phyloP scores from a whole-genome alignment of 2,888 invertebrate species.

The Bombyx huttoni region DNA sequence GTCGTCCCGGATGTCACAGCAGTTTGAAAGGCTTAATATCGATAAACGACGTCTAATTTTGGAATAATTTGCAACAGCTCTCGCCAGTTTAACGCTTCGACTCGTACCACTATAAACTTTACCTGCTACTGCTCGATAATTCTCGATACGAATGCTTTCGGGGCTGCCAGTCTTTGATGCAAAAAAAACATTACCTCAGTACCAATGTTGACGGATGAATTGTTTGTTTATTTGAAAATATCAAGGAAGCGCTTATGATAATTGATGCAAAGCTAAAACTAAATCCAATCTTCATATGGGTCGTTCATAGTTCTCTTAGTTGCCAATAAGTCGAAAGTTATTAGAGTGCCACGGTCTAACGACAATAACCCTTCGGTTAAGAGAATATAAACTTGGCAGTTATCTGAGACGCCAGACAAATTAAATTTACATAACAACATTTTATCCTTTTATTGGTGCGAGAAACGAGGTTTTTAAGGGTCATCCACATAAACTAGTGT shows the following conservation, averaged over 20 bases:
- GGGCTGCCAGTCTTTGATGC: background rate
- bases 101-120: slow-evolving; percentile 39
- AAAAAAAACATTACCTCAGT: too few species aligned
- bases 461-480: background rate
- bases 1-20: slow-evolving; percentile 59
- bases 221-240: too few species aligned
- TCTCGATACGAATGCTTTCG: background rate
- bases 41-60: slow-evolving; percentile 54
- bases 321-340: background rate
- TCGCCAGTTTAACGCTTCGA: slow-evolving; percentile 20
- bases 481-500: too few species aligned
- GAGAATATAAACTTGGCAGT: background rate
- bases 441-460: background rate
- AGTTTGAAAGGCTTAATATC: slow-evolving; percentile 39
- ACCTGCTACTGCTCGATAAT: slow-evolving; percentile 32
- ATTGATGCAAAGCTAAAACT: too few species aligned
- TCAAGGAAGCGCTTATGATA: too few species aligned
- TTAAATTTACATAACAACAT: slow-evolving; percentile 3
- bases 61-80: slow-evolving; percentile 48
- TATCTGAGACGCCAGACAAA: slow-evolving; percentile 1
- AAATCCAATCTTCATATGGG: too few species aligned
- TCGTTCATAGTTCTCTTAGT: too few species aligned
- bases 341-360: background rate
- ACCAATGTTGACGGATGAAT: too few species aligned
- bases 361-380: background rate